Evolutionary conservation across 37 sponge, comb jelly and placozoan species (phyloP).

Genomic region (Ianthella basta): DNA sequence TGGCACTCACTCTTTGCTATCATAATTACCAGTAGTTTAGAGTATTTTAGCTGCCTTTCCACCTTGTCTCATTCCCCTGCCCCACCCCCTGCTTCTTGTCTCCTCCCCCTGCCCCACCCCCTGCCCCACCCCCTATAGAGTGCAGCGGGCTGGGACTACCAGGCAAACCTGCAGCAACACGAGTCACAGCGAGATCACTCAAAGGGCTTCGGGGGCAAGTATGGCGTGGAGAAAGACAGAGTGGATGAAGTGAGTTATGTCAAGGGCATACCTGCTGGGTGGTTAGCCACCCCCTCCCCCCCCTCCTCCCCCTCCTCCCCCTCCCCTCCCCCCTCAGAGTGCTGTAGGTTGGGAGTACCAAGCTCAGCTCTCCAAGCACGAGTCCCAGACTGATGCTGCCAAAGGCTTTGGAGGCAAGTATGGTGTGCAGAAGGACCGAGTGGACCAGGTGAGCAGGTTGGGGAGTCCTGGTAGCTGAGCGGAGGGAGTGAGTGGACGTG

Average conservation of each 20-base stretch:
- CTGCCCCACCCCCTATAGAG: slow-evolving; percentile 20
- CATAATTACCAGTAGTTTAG: no score
- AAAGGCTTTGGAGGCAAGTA: slow-evolving; percentile 95
- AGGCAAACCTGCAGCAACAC: slow-evolving; percentile 66
- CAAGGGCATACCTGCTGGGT: no score
- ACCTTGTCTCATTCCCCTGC: background rate
- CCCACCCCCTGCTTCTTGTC: background rate
- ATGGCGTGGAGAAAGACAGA: slow-evolving; percentile 77
- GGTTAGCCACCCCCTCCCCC: no score
- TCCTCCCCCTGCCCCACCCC: background rate
- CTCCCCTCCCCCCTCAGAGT: slow-evolving; percentile 28
- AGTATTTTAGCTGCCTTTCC: no score
- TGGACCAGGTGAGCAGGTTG: slow-evolving; percentile 60
- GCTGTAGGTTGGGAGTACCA: slow-evolving; percentile 87
- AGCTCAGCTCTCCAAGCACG: slow-evolving; percentile 74
- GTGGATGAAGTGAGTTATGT: slow-evolving; percentile 40
- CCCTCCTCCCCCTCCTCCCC: no score
- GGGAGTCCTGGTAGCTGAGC: background rate
- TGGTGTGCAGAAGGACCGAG: slow-evolving; percentile 77
- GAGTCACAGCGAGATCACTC: slow-evolving; percentile 86
- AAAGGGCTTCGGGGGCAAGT: slow-evolving; percentile 94
- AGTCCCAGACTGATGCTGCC: slow-evolving; percentile 85
- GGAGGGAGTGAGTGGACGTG: background rate
- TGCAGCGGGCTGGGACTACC: slow-evolving; percentile 82
- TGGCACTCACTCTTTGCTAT: no score